These are phyloP conservation scores for Bostrychus sinensis DNA, from an alignment of 2,113 vertebrate species.

Conservation along the genomic window DNA sequence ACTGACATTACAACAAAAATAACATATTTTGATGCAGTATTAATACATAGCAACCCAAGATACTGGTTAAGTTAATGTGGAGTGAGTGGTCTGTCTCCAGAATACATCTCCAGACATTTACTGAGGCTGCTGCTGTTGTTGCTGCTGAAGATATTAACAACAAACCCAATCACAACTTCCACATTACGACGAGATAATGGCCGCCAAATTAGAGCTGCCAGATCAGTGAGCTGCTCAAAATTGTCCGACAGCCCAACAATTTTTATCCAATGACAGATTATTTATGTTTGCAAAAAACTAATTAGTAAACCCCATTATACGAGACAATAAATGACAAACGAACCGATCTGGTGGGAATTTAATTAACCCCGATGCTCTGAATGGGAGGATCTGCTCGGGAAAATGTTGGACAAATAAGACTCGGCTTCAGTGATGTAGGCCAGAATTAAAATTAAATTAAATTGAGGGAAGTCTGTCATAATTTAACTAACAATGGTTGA, in stretches of 20 bases:
- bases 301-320: neutral
- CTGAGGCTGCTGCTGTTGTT: neutral
- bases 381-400: neutral
- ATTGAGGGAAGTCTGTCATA: neutral
- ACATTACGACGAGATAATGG: neutral
- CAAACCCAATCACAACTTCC: neutral
- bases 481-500: neutral
- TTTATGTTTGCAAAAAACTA: neutral
- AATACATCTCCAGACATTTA: neutral
- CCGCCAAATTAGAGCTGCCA: neutral
- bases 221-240: constrained; percentile 1
- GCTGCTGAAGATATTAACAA: neutral
- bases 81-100: neutral
- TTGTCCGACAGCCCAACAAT: neutral
- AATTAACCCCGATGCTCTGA: neutral
- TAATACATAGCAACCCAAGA: no score
- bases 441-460: neutral
- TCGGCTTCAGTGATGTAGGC: neutral
- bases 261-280: neutral
- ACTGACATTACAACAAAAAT: no score
- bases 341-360: neutral
- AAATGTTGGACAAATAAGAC: neutral
- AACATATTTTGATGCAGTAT: no score
- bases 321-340: neutral
- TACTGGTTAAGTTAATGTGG: no score